These are phyloP conservation scores for Istiophorus platypterus DNA, from an alignment of 2,113 vertebrate genomes.

Conservation along the genomic window DNA sequence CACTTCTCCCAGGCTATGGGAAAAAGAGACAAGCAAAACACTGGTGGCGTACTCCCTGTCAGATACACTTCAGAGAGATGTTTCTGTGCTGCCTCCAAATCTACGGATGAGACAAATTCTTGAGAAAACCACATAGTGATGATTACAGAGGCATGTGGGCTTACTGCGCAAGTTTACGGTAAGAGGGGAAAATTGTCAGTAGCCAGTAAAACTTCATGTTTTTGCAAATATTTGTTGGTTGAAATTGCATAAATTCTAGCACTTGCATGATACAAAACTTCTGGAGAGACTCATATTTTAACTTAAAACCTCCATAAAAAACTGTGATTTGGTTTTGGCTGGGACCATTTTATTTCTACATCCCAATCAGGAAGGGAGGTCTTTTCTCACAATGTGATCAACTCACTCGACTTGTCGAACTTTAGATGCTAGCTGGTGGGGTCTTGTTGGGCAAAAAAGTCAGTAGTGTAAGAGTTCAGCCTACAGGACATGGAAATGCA, in stretches of 20 bases:
- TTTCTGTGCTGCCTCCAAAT: not conserved
- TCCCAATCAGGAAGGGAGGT: not conserved
- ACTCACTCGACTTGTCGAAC: conserved; percentile 1
- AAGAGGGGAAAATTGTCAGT: not conserved
- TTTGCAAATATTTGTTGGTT: not conserved
- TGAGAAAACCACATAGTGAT: not conserved
- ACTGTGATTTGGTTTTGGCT: not conserved
- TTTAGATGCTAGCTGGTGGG: conserved; percentile 17
- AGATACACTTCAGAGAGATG: not conserved
- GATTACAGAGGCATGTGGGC: not conserved
- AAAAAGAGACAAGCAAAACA: not conserved
- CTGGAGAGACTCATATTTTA: not conserved
- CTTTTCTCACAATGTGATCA: conserved; percentile 8
- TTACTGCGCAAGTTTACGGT: not conserved
- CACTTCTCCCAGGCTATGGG: not conserved
- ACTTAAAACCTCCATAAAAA: too few species aligned
- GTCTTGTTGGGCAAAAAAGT: conserved; percentile 20
- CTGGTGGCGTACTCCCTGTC: not conserved
- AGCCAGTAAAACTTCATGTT: not conserved
- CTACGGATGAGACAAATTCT: not conserved
- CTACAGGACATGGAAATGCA: conserved; percentile 61
- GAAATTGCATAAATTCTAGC: not conserved
- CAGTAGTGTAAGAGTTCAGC: conserved; percentile 38
- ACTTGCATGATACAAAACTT: not conserved
- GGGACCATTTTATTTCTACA: not conserved